Evolutionary conservation across 2,888 invertebrate species (phyloP), one percentile per base, ranked within the genome.

Genomic region (Drosophila paramelanica): DNA sequence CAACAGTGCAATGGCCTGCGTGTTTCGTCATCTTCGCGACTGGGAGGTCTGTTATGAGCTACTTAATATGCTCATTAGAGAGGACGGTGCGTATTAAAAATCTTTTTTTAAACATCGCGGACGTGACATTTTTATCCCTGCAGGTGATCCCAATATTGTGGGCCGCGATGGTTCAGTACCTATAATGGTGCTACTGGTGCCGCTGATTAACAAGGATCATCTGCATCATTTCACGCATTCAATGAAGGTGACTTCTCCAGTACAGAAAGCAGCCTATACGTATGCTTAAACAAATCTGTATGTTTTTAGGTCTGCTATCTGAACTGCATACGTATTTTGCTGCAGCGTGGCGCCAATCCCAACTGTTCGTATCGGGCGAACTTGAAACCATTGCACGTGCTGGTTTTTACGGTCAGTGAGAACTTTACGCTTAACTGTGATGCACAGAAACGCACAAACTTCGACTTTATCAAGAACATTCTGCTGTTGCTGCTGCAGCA

Each of bases 191-290:
- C 94, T 96, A 83, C 92, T 96, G 61, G 95, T 96, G 60, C 95
- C 96, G 46, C 92, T 96, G 36, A 95, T 96, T 62, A 96, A 96
- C 90, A 96, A 96, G 88, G 95, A 96, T 91, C 95, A 95, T 50
- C 90, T 95, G 50, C 95, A 95, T 90, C 94, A 95, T 90, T 95
- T 95, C 87, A 95, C 95, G 5, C 95, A 95, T 91, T 95, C 94
- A 74, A 95, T 95, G 95, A 95, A 95, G 93, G 95, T 95, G 89
- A 88, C 39, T 58, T 59, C 33, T 6, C 3, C 3, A 10, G 0
- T 31, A 31, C 3, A 8, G 31, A 31, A 10, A 31, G 10, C 10
- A 31, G 31, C 10, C 8, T 3, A 31, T 31, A 31, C 31, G 3
- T 31, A 11, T 20, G 14, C 17, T 13, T 10, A 13, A 0, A 0